Conservation (phyloP, 2,797 vertebrate genomes). For the Pipistrellus nathusii region DNA sequence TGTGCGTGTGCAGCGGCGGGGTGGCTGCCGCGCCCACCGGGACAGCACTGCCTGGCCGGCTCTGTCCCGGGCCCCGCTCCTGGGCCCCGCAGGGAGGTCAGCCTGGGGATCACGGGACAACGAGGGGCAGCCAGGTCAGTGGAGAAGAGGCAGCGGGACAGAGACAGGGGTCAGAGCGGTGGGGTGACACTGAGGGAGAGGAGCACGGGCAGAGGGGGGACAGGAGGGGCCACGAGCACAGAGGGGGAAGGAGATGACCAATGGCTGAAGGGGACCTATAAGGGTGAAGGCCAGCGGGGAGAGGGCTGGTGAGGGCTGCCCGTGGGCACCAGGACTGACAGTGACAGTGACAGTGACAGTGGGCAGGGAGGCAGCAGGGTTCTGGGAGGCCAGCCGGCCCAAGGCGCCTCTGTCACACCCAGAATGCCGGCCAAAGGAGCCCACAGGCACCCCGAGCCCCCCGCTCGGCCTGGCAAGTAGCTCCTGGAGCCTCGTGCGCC, state of each 20-base stretch:
- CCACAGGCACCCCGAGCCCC: neutral
- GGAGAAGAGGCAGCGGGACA: neutral
- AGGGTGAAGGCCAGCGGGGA: neutral
- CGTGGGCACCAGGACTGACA: no score
- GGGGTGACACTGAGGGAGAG: neutral
- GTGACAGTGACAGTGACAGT: neutral
- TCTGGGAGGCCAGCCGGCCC: neutral
- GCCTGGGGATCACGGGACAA: neutral
- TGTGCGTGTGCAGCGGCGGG: fast-evolving
- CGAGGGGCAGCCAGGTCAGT: neutral
- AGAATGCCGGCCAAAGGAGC: neutral
- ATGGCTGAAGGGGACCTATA: no score
- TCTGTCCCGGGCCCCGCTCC: neutral
- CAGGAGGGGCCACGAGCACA: neutral
- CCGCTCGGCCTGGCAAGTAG: fast-evolving
- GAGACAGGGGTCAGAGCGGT: fast-evolving
- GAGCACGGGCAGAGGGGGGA: neutral
- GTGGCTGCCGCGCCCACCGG: fast-evolving
- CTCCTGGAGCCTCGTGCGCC: neutral
- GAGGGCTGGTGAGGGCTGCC: neutral
- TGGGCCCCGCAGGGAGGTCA: neutral
- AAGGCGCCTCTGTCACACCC: neutral
- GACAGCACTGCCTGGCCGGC: no score
- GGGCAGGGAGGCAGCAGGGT: no score
- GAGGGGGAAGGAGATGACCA: neutral